Evolutionary conservation across 2,113 vertebrate genomes (phyloP), one percentile per base, ranked within the genome.

Genomic region (Tauraco erythrolophus): DNA sequence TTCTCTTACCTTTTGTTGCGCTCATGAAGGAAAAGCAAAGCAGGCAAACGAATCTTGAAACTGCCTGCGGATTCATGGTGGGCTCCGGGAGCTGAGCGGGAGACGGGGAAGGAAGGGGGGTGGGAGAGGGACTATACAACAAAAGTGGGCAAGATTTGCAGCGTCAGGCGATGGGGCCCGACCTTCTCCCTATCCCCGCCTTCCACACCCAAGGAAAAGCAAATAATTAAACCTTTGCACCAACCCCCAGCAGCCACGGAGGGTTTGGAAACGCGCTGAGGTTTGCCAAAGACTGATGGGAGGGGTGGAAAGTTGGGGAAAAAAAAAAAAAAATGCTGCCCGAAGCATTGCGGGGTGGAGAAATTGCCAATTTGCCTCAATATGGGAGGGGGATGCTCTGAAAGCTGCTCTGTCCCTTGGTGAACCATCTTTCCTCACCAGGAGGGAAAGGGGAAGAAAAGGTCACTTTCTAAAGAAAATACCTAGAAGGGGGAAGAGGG

Each of bases 221-320:
- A 93, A 98, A 97, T 97, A 60, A 98, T 95, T 90, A 97, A 97
- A 94, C 92, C 28, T 79, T 53, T 81, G 88, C 39, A 21, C 85
- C 79, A 92, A 17, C 85, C 92, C 70, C 75, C 84, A 9, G 87
- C 78, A 77, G 84, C 79, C 81, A 17, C 4, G 5, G 37, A 88
- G 46, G 22, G 30, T 82, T 95, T 92, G 79, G 92, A 96, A 96
- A 95, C 75, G 53, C 25, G 77, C 60, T 71, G 64, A 25, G 39
- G 30, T n/a, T 79, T 74, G 84, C 77, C 70, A 74, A 91, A 89
- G 66, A 18, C 11, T 0, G 0, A 13, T 0, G 4, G 51, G 50
- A 68, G 56, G 74, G 71, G 43, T 46, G 51, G 23, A 56, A 57
- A 83, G 11, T 23, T 41, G 71, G 37, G 22, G 10, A 22, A 72